Percentiles rank a stretch among this genome's conserved stretches.
Conservation (phyloP, 37 sponge, comb jelly and placozoan genomes). For the Bolinopsis microptera region DNA sequence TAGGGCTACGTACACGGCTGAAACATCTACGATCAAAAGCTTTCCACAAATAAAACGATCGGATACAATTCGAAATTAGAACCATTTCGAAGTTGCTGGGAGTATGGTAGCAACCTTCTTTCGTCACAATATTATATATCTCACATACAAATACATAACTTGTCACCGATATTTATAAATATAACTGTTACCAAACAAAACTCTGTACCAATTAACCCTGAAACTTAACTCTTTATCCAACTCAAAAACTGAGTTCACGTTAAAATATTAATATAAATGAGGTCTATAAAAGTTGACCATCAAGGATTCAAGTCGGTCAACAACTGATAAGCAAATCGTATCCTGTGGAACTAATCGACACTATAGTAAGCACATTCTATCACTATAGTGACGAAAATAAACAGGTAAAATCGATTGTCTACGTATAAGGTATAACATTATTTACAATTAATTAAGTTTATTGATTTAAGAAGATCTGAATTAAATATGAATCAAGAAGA, state of each 20-base stretch:
- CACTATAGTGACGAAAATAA: too few species aligned
- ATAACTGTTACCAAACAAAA: not conserved
- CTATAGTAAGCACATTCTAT: too few species aligned
- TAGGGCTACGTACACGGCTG: not conserved
- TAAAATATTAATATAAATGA: too few species aligned
- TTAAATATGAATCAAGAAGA: not conserved
- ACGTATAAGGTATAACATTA: too few species aligned
- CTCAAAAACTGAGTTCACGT: too few species aligned
- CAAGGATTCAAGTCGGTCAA: too few species aligned
- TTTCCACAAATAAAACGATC: not conserved
- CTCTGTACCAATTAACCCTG: not conserved
- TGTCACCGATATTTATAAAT: not conserved
- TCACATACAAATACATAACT: not conserved
- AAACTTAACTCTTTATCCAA: not conserved
- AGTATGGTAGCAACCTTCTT: constrained; percentile 1
- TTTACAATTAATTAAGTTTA: not conserved
- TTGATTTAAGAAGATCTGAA: not conserved
- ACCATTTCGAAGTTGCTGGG: not conserved
- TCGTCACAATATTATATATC: constrained; percentile 16
- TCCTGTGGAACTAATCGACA: too few species aligned
- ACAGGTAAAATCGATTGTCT: too few species aligned
- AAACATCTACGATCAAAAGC: not conserved
- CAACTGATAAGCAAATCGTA: too few species aligned
- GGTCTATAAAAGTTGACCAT: too few species aligned
- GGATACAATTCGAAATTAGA: not conserved